These are phyloP conservation scores for Chromobotia macracanthus DNA, from an alignment of 2,797 vertebrate genomes.

Conservation along the genomic window DNA sequence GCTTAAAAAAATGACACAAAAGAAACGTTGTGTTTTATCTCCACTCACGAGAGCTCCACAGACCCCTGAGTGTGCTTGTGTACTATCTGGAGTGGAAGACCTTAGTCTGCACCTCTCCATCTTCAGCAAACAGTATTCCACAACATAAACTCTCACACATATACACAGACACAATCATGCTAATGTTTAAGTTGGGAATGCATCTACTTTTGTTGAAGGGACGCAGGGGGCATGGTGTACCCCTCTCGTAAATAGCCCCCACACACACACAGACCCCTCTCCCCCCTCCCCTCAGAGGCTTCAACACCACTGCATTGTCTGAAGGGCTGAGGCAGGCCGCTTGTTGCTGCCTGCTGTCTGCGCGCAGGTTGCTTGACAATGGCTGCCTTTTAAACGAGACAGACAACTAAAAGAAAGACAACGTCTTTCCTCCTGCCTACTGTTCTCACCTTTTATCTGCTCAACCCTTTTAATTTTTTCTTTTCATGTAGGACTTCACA, in stretches of 20 bases:
- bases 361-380: slow-evolving; percentile 50
- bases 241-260: slow-evolving; percentile 62
- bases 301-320: slow-evolving; percentile 81
- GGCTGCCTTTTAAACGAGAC: slow-evolving; percentile 76
- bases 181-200: slow-evolving; percentile 77
- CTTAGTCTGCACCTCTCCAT: slow-evolving; percentile 31
- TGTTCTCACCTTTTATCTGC: slow-evolving; percentile 54
- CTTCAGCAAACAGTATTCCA: neutral
- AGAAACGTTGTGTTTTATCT: slow-evolving; percentile 72
- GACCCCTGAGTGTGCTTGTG: slow-evolving; percentile 71
- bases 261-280: slow-evolving; percentile 33
- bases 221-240: slow-evolving; percentile 65
- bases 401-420: slow-evolving; percentile 69
- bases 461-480: slow-evolving; percentile 46
- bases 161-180: slow-evolving; percentile 46
- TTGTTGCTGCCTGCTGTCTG: slow-evolving; percentile 83
- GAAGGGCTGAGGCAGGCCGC: slow-evolving; percentile 70
- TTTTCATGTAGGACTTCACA: slow-evolving; percentile 40
- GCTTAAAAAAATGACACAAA: slow-evolving; percentile 67
- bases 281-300: slow-evolving; percentile 58
- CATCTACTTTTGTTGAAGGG: slow-evolving; percentile 77
- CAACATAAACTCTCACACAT: slow-evolving; percentile 22
- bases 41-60: slow-evolving; percentile 60
- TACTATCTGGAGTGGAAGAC: slow-evolving; percentile 41
- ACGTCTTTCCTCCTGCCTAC: slow-evolving; percentile 40